Base-by-base conservation (phyloP, 2,797 vertebrate genomes). In the Lacerta viridis region DNA sequence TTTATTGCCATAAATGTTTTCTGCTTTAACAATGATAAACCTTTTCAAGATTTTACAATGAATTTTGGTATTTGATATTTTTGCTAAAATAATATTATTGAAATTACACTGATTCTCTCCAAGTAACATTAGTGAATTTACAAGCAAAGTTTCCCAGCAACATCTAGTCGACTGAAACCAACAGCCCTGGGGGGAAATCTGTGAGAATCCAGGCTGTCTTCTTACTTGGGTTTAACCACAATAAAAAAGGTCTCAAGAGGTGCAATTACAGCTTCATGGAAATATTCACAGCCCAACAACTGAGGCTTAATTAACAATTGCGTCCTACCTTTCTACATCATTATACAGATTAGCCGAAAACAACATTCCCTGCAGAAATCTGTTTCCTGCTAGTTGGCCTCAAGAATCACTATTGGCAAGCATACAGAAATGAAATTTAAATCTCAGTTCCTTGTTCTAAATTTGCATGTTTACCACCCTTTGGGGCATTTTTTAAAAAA, bases 251-350 rank as follows among this genome's bases (percentile, higher is more conserved):
- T 29, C 0, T 87, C 55, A 13, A 50, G 75, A 85, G 55, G 55
- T 27, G 46, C 74, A 85, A 85, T 82, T 83, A 83, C 3, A 68
- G 27, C 72, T 76, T 81, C 59, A 50, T n/a, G 17, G 10, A 77
- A 15, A 74, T 69, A 59, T 80, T 84, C 78, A 90, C n/a, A 33
- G 69, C 23, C 72, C 85, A n/a, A 27, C 69, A 86, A 87, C 0
- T 4, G 76, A 72, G 89, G 59, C 9, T 50, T 0, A 84, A 81
- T 74, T 86, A 50, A 80, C 29, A 88, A 61, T 46, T 75, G 0
- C 0, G 3, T 10, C 82, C 83, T 0, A 0, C n/a, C 43, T 88
- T 43, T 41, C 0, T 0, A 6, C 23, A 79, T 36, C 23, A 39
- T 25, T 4, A 41, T 2, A 84, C 80, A 82, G 18, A 46, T 41